A percentile compares a stretch with the other conserved stretches of the same genome.
phyloP scores from a whole-genome alignment of 2,797 vertebrate genomes.

The Anomalospiza imberbis region DNA sequence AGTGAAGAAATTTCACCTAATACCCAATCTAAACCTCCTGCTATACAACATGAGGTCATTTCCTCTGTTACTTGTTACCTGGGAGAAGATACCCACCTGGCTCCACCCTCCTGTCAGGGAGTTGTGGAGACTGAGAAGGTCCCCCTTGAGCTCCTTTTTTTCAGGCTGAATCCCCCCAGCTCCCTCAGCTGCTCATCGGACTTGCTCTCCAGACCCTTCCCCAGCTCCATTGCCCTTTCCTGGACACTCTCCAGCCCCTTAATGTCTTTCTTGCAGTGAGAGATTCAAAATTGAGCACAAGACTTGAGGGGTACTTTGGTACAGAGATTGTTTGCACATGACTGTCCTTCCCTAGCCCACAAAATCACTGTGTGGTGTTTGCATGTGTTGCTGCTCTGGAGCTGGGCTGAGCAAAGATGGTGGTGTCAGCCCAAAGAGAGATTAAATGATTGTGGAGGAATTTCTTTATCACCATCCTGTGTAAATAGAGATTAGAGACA shows the following conservation, averaged over 20 bases:
- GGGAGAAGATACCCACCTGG: neutral
- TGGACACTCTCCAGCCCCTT: neutral
- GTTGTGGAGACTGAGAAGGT: neutral
- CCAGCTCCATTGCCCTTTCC: neutral
- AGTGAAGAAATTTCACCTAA: neutral
- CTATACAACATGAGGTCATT: neutral
- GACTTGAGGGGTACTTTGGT: neutral
- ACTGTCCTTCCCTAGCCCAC: neutral
- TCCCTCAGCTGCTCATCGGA: neutral
- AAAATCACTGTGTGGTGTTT: neutral
- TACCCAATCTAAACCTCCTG: neutral
- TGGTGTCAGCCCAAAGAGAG: slow-evolving; percentile 21
- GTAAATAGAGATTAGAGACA: slow-evolving; percentile 54
- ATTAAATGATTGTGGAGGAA: slow-evolving; percentile 53
- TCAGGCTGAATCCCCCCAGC: neutral
- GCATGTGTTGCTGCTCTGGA: neutral
- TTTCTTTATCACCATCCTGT: slow-evolving; percentile 52
- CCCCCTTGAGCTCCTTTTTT: neutral
- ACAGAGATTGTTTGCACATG: neutral
- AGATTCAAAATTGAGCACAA: neutral
- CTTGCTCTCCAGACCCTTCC: neutral
- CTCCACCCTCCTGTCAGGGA: neutral
- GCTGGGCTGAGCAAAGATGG: neutral
- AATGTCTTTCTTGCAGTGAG: neutral
- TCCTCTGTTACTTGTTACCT: neutral